Evolutionary conservation across 2,888 invertebrate genomes (phyloP), one percentile per base, ranked within the genome.

Genomic region (Leptogaster cylindrica): DNA sequence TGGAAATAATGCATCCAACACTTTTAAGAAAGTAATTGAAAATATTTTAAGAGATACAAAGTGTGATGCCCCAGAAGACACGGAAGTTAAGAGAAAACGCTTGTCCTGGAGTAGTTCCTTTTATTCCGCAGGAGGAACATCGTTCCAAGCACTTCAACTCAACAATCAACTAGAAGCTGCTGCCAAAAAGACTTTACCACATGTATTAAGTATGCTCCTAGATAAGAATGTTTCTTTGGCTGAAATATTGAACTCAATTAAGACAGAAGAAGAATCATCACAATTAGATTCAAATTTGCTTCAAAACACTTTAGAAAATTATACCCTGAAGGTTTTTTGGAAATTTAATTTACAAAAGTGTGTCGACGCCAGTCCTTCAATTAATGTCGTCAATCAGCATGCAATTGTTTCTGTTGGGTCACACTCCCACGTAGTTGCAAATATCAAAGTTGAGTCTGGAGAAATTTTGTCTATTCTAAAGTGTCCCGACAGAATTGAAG

Each of bases 331-430:
- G 6, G 14, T 65, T 14, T 14, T 2, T 14, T 72, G 66, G 55
- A 83, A 81, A 70, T 84, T 83, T 76, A 81, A 91, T 78, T 84
- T 90, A 58, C 69, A 84, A 39, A 94, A 93, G 80, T 95, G 95
- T 82, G 87, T 95, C 7, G 94, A 95, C 83, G 89, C 91, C 6
- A 86, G 91, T 10, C 91, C 92, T 16, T 81, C 85, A 18, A 4
- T 67, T 14, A 10, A 2, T 3, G 8, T 20, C 8, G 72, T 87
- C 58, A 84, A 85, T 72, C 78, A 77, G 73, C 73, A 76, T 28
- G 74, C 73, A 4, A 80, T 80, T 65, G 81, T 85, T 3, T 83
- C 85, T 33, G 85, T 89, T 68, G 90, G 90, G 4, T 88, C 89
- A 52, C 95, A 94, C 80, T 91, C 93, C 0, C 88, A 90, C 48